These are phyloP conservation scores for Pterostichus niger DNA, from an alignment of 2,888 invertebrate genomes.

Conservation along the genomic window DNA sequence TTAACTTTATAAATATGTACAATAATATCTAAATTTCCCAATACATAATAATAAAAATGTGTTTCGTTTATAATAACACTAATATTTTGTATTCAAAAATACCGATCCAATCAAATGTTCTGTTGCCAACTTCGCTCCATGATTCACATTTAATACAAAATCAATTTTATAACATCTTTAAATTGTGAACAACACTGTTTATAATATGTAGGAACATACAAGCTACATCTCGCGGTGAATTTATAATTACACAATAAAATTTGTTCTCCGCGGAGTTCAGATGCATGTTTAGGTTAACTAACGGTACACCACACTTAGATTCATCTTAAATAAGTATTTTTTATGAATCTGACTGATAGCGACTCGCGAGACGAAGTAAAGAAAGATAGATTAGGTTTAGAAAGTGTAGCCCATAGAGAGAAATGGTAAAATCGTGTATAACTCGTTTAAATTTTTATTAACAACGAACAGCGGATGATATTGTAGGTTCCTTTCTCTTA, in stretches of 20 bases:
- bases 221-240: not conserved
- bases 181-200: not conserved
- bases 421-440: constrained; percentile 46
- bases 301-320: constrained; percentile 13
- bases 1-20: too few species aligned
- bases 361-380: constrained; percentile 8
- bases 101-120: too few species aligned
- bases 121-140: too few species aligned
- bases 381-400: constrained; percentile 36
- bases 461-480: constrained; percentile 11
- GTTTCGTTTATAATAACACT: too few species aligned
- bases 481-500: constrained; percentile 27
- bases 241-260: constrained; percentile 30
- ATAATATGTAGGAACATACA: constrained; percentile 15
- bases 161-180: too few species aligned
- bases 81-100: too few species aligned
- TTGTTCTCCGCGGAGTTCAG: not conserved
- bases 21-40: too few species aligned
- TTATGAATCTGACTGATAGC: constrained; percentile 14
- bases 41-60: too few species aligned
- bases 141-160: too few species aligned
- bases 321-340: constrained; percentile 34
- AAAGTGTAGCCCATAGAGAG: constrained; percentile 35
- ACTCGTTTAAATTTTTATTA: constrained; percentile 41
- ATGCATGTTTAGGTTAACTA: constrained; percentile 38